Evolutionary conservation across 1,140 invertebrate genomes (phyloP).

Genomic region (Armadillidium nasatum): DNA sequence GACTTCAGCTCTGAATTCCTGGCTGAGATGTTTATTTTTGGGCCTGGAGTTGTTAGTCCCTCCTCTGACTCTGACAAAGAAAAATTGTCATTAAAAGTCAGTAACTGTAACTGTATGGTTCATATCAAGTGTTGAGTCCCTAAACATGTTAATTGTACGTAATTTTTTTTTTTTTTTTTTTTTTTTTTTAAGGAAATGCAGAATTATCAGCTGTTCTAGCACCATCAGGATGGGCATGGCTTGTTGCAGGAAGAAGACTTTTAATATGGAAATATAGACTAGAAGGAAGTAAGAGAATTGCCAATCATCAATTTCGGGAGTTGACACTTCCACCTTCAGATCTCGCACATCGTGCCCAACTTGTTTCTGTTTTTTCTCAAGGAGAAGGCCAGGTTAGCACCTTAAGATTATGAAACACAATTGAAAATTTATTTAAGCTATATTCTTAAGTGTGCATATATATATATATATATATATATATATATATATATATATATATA

Average conservation of each 20-base stretch:
- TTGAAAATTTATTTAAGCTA: no score
- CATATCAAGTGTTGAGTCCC: not conserved
- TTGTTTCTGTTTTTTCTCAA: conserved; percentile 71
- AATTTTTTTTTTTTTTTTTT: no score
- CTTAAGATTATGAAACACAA: no score
- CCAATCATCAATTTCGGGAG: conserved; percentile 57
- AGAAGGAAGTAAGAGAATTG: conserved; percentile 48
- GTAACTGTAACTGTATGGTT: not conserved
- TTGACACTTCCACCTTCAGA: conserved; percentile 84
- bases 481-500: no score
- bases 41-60: not conserved
- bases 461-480: no score
- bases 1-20: no score
- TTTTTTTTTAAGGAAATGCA: conserved; percentile 33
- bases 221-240: conserved; percentile 67
- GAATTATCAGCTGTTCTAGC: conserved; percentile 42
- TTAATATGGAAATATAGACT: conserved; percentile 79
- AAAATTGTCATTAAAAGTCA: no score
- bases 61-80: not conserved
- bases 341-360: conserved; percentile 80
- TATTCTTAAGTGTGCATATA: no score
- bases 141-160: no score
- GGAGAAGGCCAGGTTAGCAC: conserved; percentile 60
- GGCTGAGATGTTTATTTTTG: not conserved
- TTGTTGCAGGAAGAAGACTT: conserved; percentile 76